Conservation (phyloP, 2,113 vertebrate species). For the Reinhardtius hippoglossoides region DNA sequence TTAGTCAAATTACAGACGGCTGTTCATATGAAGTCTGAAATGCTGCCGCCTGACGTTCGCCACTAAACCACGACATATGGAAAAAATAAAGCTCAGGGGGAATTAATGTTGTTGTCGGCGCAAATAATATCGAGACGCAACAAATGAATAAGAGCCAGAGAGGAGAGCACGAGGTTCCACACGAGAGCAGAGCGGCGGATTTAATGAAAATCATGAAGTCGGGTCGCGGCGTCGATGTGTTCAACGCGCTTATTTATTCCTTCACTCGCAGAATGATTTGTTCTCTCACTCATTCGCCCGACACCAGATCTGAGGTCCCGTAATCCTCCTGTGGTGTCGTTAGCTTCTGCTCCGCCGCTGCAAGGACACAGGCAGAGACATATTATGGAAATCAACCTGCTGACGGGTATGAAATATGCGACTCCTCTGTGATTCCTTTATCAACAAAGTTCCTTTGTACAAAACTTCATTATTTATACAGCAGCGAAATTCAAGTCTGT, state of each 20-base stretch:
- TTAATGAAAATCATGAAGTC: too few relatives aligned
- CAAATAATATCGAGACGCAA: neutral
- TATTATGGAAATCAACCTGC: neutral
- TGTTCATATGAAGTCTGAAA: neutral
- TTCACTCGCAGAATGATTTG: neutral
- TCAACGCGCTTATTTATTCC: neutral
- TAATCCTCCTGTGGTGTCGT: conserved; percentile 3
- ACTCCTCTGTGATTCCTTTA: too few relatives aligned
- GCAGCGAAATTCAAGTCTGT: too few relatives aligned
- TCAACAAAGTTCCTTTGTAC: too few relatives aligned
- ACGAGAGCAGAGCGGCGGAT: neutral
- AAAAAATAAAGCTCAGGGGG: neutral
- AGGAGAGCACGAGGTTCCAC: neutral
- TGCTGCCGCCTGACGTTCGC: neutral
- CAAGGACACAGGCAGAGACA: neutral
- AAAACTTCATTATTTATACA: too few relatives aligned
- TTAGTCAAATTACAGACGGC: conserved; percentile 31
- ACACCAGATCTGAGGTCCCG: neutral
- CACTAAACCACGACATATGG: neutral
- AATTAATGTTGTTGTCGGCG: neutral
- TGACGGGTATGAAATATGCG: neutral
- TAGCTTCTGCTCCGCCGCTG: neutral
- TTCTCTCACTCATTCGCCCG: neutral
- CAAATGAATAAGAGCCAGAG: neutral
- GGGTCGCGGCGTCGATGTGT: too few relatives aligned